Base-by-base conservation (phyloP, 2,113 vertebrate genomes). In the Hypanus sabinus region DNA sequence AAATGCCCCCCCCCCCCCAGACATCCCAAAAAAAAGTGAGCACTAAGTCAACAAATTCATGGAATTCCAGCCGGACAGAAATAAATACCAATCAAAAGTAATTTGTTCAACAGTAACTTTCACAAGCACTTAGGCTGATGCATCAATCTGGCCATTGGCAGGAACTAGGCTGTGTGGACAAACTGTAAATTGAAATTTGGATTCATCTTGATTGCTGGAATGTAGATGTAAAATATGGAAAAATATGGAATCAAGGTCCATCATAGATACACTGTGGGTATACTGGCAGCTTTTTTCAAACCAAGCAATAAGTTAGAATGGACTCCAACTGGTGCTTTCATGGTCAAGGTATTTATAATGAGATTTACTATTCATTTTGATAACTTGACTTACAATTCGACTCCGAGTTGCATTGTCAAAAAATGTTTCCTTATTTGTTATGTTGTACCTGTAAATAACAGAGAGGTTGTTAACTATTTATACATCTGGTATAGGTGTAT, bases 371-470 rank as follows among this genome's bases (percentile, higher is more conserved):
- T 27, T 22, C 18, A 70, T 30, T 68, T 18, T 16, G 30, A n/a
- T 16, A 27, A 70, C 65, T 6, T 75, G 95, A 98, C 99, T 98
- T 96, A 99, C 99, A 96, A 99, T 99, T 96, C 98, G 96, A 95
- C 99, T 99, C 87, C 99, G 98, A 1, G 98, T 99, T 46, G 98
- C 97, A 9, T 97, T 99, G 95, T 99, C 97, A 95, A 99, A 99
- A 96, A 99, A 96, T 0, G 97, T 97, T 57, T 98, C 98, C 95
- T 97, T 98, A 68, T 98, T 97, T 94, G 97, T 97, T 95, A 99
- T 98, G 94, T 99, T 97, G 94, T 98, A 99, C 95, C 99, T 99
- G 95, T 91, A 95, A 95, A 95, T 33, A 94, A 95, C 62, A 30
- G 68, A 94, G 65, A 62, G 14, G 75, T 60, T 62, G 38, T 24